Percentiles rank a stretch among this genome's conserved stretches.
Conservation (phyloP, 2,113 vertebrate species). For the Scartelaos histophorus region DNA sequence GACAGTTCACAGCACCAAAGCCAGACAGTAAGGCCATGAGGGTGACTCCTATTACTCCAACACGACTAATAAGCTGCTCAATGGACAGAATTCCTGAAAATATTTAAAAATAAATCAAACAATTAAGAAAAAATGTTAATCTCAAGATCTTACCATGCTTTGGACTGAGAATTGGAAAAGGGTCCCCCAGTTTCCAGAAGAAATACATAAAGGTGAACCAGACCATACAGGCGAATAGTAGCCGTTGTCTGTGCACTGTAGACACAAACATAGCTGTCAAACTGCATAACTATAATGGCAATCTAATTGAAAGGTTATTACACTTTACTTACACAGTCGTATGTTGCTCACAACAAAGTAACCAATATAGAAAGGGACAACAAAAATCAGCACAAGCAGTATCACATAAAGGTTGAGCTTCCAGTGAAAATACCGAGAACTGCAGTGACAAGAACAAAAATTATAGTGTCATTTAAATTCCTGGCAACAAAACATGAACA, state of each 20-base stretch:
- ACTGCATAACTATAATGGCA: not conserved
- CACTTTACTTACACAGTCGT: slow-evolving; percentile 85
- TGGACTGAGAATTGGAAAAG: slow-evolving; percentile 97
- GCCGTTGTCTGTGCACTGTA: slow-evolving; percentile 89
- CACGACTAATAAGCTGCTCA: slow-evolving; percentile 97
- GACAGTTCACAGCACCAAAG: slow-evolving; percentile 98
- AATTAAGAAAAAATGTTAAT: not conserved
- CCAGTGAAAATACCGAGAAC: slow-evolving; percentile 98
- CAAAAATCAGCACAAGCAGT: slow-evolving; percentile 93
- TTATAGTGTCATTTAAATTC: not conserved
- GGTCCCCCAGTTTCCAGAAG: slow-evolving; percentile 98
- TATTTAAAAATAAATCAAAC: slow-evolving; percentile 17
- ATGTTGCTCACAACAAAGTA: slow-evolving; percentile 99
- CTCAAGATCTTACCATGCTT: slow-evolving; percentile 86
- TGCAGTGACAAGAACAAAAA: slow-evolving; percentile 51
- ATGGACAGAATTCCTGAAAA: slow-evolving; percentile 92
- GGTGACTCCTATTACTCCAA: slow-evolving; percentile 97
- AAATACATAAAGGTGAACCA: slow-evolving; percentile 99
- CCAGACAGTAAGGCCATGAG: slow-evolving; percentile 97
- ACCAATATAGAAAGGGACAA: slow-evolving; percentile 98
- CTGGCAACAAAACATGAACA: slow-evolving; percentile 1
- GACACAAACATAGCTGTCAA: slow-evolving; percentile 7
- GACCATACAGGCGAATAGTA: slow-evolving; percentile 91
- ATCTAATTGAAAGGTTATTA: not conserved
- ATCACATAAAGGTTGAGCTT: slow-evolving; percentile 97